A percentile compares a stretch with the other conserved stretches of the same genome.
Evolutionary conservation across 2,113 vertebrate genomes (phyloP).

Genomic region (Trochalopteron elliotii): DNA sequence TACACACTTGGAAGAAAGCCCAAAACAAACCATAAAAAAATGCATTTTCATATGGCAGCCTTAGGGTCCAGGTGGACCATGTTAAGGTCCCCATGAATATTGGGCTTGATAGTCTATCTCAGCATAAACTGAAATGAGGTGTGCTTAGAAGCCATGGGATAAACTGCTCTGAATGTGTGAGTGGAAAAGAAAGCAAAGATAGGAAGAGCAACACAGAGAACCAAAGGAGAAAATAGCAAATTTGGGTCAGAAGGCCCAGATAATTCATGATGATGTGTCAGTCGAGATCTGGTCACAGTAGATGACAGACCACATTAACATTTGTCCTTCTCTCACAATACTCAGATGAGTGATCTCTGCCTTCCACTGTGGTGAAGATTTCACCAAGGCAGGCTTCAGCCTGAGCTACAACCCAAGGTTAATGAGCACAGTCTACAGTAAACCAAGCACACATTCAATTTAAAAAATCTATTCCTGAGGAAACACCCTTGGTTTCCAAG

Average conservation of each 20-base stretch:
- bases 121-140: neutral
- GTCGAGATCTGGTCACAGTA: accelerated
- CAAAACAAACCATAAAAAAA: neutral
- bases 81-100: neutral
- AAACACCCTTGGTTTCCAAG: neutral
- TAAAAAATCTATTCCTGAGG: neutral
- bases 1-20: accelerated
- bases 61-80: neutral
- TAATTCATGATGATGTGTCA: neutral
- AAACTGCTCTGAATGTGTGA: neutral
- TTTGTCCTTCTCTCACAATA: neutral
- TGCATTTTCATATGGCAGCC: neutral
- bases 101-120: too few relatives aligned
- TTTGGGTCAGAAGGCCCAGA: neutral
- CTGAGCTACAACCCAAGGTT: neutral
- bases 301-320: neutral
- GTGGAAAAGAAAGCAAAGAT: neutral
- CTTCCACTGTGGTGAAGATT: neutral
- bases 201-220: neutral
- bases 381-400: neutral
- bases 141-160: neutral
- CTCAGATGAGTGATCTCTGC: neutral
- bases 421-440: neutral
- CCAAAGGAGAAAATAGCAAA: neutral
- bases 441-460: neutral